A percentile compares a stretch with the other conserved stretches of the same genome.
Conservation (phyloP, 1,140 invertebrate species). For the Linepithema humile region DNA sequence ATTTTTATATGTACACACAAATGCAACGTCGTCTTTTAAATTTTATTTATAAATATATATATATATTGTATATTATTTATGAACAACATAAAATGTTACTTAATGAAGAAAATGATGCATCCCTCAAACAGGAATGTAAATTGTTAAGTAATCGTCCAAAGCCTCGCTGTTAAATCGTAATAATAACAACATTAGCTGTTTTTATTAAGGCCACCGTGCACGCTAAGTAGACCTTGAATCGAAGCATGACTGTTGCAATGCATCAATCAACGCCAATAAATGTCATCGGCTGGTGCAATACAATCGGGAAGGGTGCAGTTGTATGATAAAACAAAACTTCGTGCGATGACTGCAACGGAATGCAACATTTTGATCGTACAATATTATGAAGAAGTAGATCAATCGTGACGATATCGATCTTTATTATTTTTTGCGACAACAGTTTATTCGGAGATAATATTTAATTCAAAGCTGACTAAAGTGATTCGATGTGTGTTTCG, state of each 20-base stretch:
- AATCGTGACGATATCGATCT: slow-evolving; percentile 3
- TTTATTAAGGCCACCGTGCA: slow-evolving; percentile 74
- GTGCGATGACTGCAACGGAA: not conserved
- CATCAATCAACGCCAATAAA: slow-evolving; percentile 79
- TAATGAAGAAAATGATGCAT: not conserved
- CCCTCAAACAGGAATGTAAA: not conserved
- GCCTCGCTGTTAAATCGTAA: slow-evolving; percentile 32
- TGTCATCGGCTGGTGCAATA: slow-evolving; percentile 75
- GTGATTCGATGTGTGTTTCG: not conserved
- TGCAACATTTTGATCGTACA: not conserved
- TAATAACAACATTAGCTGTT: slow-evolving; percentile 64
- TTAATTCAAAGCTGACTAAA: no score
- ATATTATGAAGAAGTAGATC: not conserved
- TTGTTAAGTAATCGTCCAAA: not conserved
- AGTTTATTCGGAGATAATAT: no score
- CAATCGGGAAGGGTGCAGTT: slow-evolving; percentile 76
- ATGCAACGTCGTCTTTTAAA: no score
- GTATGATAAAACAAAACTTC: slow-evolving; percentile 24
- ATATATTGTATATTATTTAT: no score
- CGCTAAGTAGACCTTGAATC: slow-evolving; percentile 76
- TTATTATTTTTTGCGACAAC: not conserved
- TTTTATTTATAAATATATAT: no score
- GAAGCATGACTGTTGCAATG: slow-evolving; percentile 77
- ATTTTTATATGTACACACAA: no score
- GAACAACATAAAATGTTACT: not conserved